Evolutionary conservation across 2,113 vertebrate species (phyloP).

Genomic region (Anoplopoma fimbria): DNA sequence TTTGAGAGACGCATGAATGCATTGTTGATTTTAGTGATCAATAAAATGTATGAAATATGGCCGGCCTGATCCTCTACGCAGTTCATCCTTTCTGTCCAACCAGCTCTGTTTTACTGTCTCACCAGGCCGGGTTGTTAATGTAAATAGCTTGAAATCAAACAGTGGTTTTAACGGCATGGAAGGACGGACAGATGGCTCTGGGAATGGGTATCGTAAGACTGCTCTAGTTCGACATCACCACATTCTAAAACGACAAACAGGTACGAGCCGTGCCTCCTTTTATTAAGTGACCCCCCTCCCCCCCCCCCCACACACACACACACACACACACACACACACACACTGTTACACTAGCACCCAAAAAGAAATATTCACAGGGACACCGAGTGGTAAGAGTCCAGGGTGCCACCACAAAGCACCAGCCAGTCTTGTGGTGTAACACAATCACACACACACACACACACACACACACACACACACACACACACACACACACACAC

Average conservation of each 20-base stretch:
- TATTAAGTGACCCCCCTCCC: constrained; percentile 61
- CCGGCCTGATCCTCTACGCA: constrained; percentile 26
- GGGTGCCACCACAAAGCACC: constrained; percentile 71
- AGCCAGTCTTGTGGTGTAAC: constrained; percentile 63
- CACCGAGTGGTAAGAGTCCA: constrained; percentile 69
- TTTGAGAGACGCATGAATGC: not conserved
- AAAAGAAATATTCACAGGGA: constrained; percentile 57
- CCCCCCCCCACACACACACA: not conserved
- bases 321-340: constrained; percentile 2
- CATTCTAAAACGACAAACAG: constrained; percentile 81
- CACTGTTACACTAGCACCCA: constrained; percentile 12
- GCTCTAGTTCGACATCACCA: constrained; percentile 80
- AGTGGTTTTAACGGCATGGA: constrained; percentile 12
- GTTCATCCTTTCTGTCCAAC: constrained; percentile 7
- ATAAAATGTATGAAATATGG: constrained; percentile 28
- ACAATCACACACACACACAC: constrained; percentile 47
- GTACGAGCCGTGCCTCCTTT: constrained; percentile 74
- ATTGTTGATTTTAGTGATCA: constrained; percentile 4
- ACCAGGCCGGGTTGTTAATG: not conserved
- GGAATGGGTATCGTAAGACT: constrained; percentile 74
- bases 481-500: constrained; percentile 49
- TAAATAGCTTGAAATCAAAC: constrained; percentile 17
- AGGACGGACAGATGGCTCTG: constrained; percentile 68
- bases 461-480: constrained; percentile 36
- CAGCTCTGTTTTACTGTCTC: constrained; percentile 15